Evolutionary conservation across 2,888 invertebrate species (phyloP).

Genomic region (Thymelicus sylvestris): DNA sequence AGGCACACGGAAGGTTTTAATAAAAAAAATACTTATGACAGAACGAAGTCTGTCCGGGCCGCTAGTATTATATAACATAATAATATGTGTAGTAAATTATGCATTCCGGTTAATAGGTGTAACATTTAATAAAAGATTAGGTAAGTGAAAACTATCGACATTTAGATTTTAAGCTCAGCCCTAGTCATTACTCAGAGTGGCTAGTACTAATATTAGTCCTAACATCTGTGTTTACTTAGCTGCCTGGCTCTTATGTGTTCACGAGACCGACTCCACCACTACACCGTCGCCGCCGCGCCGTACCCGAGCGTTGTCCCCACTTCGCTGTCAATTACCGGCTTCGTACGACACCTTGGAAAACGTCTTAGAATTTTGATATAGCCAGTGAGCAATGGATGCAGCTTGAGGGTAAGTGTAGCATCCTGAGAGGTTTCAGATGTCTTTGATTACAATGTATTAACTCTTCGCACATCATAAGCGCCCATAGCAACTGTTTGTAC

Average conservation of each 20-base stretch:
- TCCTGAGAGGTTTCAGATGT: not conserved
- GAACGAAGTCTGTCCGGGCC: too few species aligned
- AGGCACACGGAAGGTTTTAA: too few species aligned
- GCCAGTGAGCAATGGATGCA: slow-evolving; percentile 15
- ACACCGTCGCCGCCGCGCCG: not conserved
- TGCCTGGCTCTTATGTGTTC: slow-evolving; percentile 34
- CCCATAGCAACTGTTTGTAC: slow-evolving; percentile 32
- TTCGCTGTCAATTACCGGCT: slow-evolving; percentile 4
- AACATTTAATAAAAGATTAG: not conserved
- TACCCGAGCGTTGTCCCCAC: not conserved
- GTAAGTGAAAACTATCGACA: slow-evolving; percentile 12
- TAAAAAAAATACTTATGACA: too few species aligned
- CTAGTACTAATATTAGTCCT: slow-evolving; percentile 38
- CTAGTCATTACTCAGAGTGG: slow-evolving; percentile 38
- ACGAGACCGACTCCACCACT: slow-evolving; percentile 27
- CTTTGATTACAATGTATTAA: slow-evolving; percentile 32
- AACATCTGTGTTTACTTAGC: slow-evolving; percentile 39
- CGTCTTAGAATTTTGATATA: not conserved
- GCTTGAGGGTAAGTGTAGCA: not conserved
- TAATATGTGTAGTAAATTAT: too few species aligned
- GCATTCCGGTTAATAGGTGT: too few species aligned
- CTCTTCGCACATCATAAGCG: slow-evolving; percentile 36
- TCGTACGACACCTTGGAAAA: not conserved
- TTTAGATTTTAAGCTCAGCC: not conserved
- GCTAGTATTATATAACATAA: too few species aligned